Percentiles rank a stretch among this genome's conserved stretches.
These are phyloP conservation scores for Hesperophylax magnus DNA, from an alignment of 1,140 invertebrate species.

Conservation along the genomic window DNA sequence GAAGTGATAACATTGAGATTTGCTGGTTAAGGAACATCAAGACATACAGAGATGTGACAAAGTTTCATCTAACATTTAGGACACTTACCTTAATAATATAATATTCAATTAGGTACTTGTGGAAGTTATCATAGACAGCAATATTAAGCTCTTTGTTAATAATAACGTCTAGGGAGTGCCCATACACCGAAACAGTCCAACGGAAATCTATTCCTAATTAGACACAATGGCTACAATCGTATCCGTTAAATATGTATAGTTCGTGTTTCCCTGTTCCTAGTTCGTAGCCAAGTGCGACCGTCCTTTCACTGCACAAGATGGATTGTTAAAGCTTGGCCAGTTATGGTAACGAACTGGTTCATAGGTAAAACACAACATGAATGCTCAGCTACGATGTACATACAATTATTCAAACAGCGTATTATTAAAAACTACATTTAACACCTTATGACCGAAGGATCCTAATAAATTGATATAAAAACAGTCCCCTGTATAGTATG, in stretches of 20 bases:
- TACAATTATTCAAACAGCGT: slow-evolving; percentile 34
- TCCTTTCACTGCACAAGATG: too few species aligned
- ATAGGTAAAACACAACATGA: too few species aligned
- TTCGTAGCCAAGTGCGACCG: too few species aligned
- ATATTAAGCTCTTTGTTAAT: slow-evolving; percentile 57
- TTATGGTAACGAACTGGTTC: too few species aligned
- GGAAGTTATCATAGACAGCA: slow-evolving; percentile 58
- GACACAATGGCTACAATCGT: slow-evolving; percentile 26
- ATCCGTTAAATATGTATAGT: slow-evolving; percentile 29
- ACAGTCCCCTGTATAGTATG: slow-evolving; percentile 53
- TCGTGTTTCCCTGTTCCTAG: not conserved
- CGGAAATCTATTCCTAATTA: slow-evolving; percentile 25
- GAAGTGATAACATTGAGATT: slow-evolving; percentile 39
- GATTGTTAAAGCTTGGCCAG: slow-evolving; percentile 14
- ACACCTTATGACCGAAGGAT: slow-evolving; percentile 36
- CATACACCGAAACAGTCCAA: slow-evolving; percentile 42
- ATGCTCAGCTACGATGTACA: slow-evolving; percentile 36
- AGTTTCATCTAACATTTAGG: slow-evolving; percentile 53
- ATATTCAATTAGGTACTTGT: slow-evolving; percentile 58
- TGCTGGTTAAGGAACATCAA: slow-evolving; percentile 33
- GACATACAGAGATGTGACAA: slow-evolving; percentile 48
- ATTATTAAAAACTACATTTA: slow-evolving; percentile 37
- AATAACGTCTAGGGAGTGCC: slow-evolving; percentile 43
- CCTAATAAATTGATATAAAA: slow-evolving; percentile 52
- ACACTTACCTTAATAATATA: slow-evolving; percentile 47